Conservation (phyloP, 2,888 invertebrate genomes). For the Ischnura elegans region DNA sequence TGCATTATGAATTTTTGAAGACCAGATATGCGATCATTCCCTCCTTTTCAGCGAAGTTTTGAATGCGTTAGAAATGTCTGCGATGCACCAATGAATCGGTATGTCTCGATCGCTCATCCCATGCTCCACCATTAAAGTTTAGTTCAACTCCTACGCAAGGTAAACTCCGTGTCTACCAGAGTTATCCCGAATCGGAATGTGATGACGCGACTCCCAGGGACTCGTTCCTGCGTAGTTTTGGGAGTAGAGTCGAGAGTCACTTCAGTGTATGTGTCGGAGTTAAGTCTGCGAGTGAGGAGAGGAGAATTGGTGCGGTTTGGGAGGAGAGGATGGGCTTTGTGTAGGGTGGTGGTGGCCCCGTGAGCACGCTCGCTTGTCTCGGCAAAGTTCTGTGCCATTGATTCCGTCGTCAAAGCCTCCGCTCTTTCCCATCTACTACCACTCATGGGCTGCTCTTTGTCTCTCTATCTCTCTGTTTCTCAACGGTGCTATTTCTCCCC, state of each 20-base stretch:
- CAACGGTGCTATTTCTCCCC: too few species aligned
- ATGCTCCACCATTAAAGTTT: too few species aligned
- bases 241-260: neutral
- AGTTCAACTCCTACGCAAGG: too few species aligned
- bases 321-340: neutral
- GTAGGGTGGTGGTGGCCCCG: neutral
- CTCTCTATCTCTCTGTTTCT: neutral
- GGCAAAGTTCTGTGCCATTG: slow-evolving; percentile 28
- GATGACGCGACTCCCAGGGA: neutral
- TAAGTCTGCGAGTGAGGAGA: neutral
- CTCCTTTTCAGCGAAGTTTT: too few species aligned
- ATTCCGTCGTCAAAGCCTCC: neutral
- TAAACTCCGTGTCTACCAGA: too few species aligned
- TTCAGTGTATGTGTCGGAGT: neutral
- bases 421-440: neutral
- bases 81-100: too few species aligned
- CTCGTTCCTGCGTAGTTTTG: neutral
- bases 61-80: too few species aligned
- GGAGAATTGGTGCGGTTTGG: neutral
- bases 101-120: too few species aligned
- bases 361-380: slow-evolving; percentile 38
- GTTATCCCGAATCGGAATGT: neutral
- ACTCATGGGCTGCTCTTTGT: too few species aligned
- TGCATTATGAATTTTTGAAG: too few species aligned
- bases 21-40: too few species aligned